Evolutionary conservation across 2,888 invertebrate genomes (phyloP), one percentile per base, ranked within the genome.

Genomic region (Hypsopygia costalis): DNA sequence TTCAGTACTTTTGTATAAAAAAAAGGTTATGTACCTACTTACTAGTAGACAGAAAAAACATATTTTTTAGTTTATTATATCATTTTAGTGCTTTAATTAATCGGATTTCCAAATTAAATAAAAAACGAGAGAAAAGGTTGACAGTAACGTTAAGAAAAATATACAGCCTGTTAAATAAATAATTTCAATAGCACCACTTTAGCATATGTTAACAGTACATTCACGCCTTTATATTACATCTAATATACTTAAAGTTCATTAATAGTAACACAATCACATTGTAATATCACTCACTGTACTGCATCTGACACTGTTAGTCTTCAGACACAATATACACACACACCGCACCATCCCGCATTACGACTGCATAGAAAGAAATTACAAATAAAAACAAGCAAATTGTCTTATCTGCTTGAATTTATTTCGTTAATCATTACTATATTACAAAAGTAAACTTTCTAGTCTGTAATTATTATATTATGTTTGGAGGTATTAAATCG

Each of bases 251-350:
- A 81, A 51, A 73, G 78, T 83, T 79, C 72, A 78, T 77, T 70
- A 64, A 65, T 62, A 75, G 61, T 78, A 77, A 85, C 86, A 82
- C 87, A 85, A 87, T 87, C 88, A 88, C 88, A 88, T 83, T 73
- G 63, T 69, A 73, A 83, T 87, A 88, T 87, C 88, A 88, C 88
- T 82, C 87, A 80, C 82, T 69, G 66, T 69, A 66, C 62, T 64
- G 75, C 67, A 72, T 66, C 81, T 67, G 80, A 80, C 78, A 75
- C 77, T 68, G 52, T 55, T 66, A 63, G 78, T 85, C 73, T 74
- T 77, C 77, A 75, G 80, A 81, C 78, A 78, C 81, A 65, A 69
- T 68, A 66, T 69, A 70, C 77, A 77, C 75, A 77, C 75, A 69
- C 55, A 55, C 22, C 67, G 63, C 69, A 67, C 77, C 62, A 58